A percentile compares a stretch with the other conserved stretches of the same genome.
phyloP scores from a whole-genome alignment of 2,888 invertebrate genomes.

The Oxyteleia sp. region DNA sequence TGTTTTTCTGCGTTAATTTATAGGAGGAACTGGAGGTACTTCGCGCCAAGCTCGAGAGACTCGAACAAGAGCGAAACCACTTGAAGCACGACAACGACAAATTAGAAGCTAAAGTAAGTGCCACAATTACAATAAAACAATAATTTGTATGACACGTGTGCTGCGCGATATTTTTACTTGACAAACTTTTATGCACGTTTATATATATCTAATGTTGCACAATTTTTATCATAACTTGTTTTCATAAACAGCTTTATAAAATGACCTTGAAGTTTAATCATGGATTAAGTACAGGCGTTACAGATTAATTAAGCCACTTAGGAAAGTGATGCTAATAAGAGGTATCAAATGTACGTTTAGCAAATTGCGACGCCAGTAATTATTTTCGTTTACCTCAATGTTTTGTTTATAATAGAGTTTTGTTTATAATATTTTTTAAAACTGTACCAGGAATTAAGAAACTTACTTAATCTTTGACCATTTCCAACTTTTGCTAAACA shows the following conservation, averaged over 20 bases:
- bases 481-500: no score
- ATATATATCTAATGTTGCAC: not conserved
- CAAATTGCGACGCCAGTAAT: no score
- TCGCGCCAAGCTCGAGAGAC: constrained; percentile 94
- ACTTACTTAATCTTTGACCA: no score
- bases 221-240: not conserved
- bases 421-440: no score
- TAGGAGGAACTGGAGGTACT: constrained; percentile 96
- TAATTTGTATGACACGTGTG: not conserved
- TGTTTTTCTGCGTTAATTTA: constrained; percentile 1
- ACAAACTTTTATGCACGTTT: not conserved
- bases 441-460: no score
- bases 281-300: constrained; percentile 42
- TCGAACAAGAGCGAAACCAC: constrained; percentile 94
- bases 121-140: not conserved
- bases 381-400: no score
- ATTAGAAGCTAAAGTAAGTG: constrained; percentile 96
- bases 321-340: constrained; percentile 70
- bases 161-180: not conserved
- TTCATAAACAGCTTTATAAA: constrained; percentile 13
- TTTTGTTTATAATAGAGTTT: no score
- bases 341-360: constrained; percentile 15
- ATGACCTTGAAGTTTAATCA: constrained; percentile 40
- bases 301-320: constrained; percentile 78
- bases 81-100: constrained; percentile 96